These are phyloP conservation scores for Digitonthophagus gazella DNA, from an alignment of 2,888 invertebrate species.

Conservation along the genomic window DNA sequence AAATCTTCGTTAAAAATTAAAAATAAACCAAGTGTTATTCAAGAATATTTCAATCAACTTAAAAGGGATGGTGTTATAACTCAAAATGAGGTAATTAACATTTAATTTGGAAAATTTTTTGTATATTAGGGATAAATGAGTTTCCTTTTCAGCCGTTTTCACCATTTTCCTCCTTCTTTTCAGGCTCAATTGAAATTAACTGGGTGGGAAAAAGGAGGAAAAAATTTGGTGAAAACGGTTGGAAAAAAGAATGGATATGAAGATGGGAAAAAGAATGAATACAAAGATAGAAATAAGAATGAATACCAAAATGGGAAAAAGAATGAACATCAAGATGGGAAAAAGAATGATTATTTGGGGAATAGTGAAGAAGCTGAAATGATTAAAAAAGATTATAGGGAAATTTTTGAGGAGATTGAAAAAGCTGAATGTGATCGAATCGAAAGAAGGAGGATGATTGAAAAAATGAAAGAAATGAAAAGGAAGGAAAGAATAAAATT, in stretches of 20 bases:
- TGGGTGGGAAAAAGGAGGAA: too few species aligned
- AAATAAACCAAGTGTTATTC: conserved; percentile 53
- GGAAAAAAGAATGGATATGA: neutral
- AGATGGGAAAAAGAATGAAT: too few species aligned
- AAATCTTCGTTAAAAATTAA: conserved; percentile 59
- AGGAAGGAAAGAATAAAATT: neutral
- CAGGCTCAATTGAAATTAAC: conserved; percentile 2
- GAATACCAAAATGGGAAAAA: neutral
- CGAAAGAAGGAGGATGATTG: neutral
- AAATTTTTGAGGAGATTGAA: neutral
- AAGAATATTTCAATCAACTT: conserved; percentile 62
- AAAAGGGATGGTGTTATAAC: conserved; percentile 71
- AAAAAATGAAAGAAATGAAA: neutral
- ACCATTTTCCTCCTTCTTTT: neutral
- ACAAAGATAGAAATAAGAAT: neutral
- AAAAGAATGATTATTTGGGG: neutral
- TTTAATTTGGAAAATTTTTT: neutral
- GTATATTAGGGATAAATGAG: neutral
- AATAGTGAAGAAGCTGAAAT: neutral
- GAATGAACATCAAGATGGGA: neutral
- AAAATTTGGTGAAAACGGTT: neutral
- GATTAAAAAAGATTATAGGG: neutral
- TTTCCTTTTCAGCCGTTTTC: neutral
- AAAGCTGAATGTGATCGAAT: neutral
- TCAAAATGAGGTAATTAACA: conserved; percentile 60